phyloP scores from a whole-genome alignment of 1,140 invertebrate species.

The Holotrichia oblita region DNA sequence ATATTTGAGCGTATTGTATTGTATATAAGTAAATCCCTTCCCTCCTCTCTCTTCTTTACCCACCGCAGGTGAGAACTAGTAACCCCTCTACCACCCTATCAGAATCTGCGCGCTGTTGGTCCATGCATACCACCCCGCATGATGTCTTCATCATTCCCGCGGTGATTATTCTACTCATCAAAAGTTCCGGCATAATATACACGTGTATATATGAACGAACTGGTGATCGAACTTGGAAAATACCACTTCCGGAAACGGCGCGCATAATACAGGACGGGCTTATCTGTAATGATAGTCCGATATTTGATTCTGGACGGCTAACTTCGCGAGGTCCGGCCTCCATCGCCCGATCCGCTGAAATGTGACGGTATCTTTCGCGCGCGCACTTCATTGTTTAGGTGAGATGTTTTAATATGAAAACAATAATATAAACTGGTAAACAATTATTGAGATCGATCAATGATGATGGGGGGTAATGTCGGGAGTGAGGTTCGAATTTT shows the following conservation, averaged over 20 bases:
- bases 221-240: neutral
- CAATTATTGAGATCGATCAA: neutral
- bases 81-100: constrained; percentile 32
- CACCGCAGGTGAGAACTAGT: constrained; percentile 29
- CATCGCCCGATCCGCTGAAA: neutral
- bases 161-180: constrained; percentile 15
- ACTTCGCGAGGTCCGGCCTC: neutral
- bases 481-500: constrained; percentile 1
- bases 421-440: neutral
- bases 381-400: neutral
- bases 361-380: neutral
- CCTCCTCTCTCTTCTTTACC: constrained; percentile 5
- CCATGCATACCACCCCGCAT: constrained; percentile 21
- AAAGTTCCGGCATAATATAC: constrained; percentile 34
- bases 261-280: constrained; percentile 22
- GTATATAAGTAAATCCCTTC: neutral
- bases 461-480: neutral
- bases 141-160: constrained; percentile 30
- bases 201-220: neutral
- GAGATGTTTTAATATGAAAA: constrained; percentile 2
- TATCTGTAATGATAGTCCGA: constrained; percentile 29
- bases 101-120: constrained; percentile 28
- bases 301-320: constrained; percentile 19
- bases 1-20: constrained; percentile 25
- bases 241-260: constrained; percentile 3